phyloP scores from a whole-genome alignment of 2,888 invertebrate species.

The Vesta saturnalis region DNA sequence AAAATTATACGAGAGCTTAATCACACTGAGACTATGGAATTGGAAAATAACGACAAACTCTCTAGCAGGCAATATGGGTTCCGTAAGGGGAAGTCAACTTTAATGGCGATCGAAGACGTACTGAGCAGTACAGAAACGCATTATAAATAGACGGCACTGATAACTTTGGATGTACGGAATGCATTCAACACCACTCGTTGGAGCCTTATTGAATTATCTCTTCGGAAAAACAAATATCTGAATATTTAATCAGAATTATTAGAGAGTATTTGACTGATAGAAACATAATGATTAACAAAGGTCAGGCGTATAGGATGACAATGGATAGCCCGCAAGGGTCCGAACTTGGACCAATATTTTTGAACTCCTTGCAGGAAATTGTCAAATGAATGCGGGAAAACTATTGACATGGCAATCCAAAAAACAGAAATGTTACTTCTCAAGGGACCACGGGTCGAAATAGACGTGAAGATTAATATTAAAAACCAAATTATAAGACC shows the following conservation, averaged over 20 bases:
- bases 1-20: too few relatives aligned
- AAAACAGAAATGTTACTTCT: background rate
- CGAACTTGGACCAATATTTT: background rate
- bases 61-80: too few relatives aligned
- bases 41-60: too few relatives aligned
- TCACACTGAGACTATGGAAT: too few relatives aligned
- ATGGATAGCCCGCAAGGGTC: background rate
- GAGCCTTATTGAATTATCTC: background rate
- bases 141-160: background rate
- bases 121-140: too few relatives aligned
- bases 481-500: background rate
- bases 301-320: background rate
- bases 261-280: background rate
- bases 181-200: too few relatives aligned
- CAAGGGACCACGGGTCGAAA: background rate
- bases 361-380: background rate
- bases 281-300: background rate
- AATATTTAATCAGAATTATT: background rate
- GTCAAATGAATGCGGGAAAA: background rate
- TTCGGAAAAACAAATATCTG: background rate
- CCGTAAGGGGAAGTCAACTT: background rate
- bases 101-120: background rate
- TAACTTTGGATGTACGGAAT: background rate
- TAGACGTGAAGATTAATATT: background rate
- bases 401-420: background rate